Conservation (phyloP, 2,888 invertebrate genomes). For the Pyralis farinalis region DNA sequence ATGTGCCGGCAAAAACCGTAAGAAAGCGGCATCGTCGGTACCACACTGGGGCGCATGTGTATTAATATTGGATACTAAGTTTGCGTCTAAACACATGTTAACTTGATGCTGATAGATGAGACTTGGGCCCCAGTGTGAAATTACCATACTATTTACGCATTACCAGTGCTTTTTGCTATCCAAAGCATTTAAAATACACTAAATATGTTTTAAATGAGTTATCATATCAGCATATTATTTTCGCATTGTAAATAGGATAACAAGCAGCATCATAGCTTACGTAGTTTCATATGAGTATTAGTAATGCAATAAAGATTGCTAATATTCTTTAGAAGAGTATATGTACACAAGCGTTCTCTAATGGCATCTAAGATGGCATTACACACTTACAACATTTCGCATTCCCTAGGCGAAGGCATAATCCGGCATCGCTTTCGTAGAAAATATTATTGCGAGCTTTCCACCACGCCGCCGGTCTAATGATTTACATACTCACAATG, state of each 20-base stretch:
- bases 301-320: too few relatives aligned
- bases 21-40: not conserved
- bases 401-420: not conserved
- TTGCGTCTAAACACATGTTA: not conserved
- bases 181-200: not conserved
- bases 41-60: not conserved
- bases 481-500: slow-evolving; percentile 2
- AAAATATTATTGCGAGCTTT: slow-evolving; percentile 2
- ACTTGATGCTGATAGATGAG: not conserved
- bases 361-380: too few relatives aligned
- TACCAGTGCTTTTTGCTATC: not conserved
- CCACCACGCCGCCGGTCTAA: not conserved
- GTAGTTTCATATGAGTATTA: too few relatives aligned
- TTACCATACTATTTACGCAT: not conserved
- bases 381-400: too few relatives aligned
- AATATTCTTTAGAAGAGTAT: too few relatives aligned
- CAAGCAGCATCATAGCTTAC: too few relatives aligned
- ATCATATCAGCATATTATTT: too few relatives aligned
- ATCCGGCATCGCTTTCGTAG: not conserved
- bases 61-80: not conserved
- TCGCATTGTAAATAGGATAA: too few relatives aligned
- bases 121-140: not conserved
- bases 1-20: slow-evolving; percentile 4
- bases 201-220: too few relatives aligned
- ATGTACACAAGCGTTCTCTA: too few relatives aligned